phyloP scores from a whole-genome alignment of 1,140 invertebrate species.

The Anoplophora glabripennis region DNA sequence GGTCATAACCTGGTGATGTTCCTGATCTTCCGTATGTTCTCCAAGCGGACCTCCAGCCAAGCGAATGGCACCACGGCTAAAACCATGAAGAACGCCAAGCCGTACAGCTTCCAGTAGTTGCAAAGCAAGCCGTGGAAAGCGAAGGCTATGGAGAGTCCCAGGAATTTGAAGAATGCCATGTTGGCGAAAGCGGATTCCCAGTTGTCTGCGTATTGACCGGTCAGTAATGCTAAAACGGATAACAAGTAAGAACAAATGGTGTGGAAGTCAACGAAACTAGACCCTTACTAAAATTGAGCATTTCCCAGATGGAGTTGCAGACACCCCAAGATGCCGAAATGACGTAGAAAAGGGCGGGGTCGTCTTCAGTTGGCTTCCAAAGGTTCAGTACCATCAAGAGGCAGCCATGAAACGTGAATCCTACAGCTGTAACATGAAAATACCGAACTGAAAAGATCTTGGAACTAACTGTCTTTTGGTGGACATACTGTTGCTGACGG shows the following conservation, averaged over 20 bases:
- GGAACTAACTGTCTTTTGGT: constrained; percentile 1
- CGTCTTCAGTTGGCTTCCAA: constrained; percentile 62
- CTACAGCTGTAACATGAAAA: constrained; percentile 54
- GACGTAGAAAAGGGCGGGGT: constrained; percentile 65
- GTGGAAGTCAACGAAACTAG: constrained; percentile 25
- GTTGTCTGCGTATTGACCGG: constrained; percentile 48
- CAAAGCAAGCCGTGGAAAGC: constrained; percentile 49
- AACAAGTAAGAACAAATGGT: not conserved
- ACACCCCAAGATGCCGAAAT: constrained; percentile 74
- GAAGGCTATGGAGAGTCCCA: constrained; percentile 50
- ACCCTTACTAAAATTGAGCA: constrained; percentile 52
- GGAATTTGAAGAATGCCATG: constrained; percentile 48
- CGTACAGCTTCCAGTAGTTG: constrained; percentile 52
- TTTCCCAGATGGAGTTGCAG: constrained; percentile 71
- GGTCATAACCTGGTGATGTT: constrained; percentile 47
- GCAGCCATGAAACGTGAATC: constrained; percentile 65
- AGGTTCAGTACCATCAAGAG: constrained; percentile 62
- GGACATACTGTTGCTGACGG: no score
- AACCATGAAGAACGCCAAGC: constrained; percentile 45
- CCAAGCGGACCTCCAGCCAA: constrained; percentile 46
- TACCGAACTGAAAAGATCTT: not conserved
- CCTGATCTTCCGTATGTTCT: constrained; percentile 44
- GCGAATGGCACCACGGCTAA: constrained; percentile 47
- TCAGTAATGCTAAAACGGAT: constrained; percentile 48
- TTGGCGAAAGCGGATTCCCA: constrained; percentile 53